Evolutionary conservation across 92 coral and sea anemone genomes (phyloP).

Genomic region (Siderastrea radians): DNA sequence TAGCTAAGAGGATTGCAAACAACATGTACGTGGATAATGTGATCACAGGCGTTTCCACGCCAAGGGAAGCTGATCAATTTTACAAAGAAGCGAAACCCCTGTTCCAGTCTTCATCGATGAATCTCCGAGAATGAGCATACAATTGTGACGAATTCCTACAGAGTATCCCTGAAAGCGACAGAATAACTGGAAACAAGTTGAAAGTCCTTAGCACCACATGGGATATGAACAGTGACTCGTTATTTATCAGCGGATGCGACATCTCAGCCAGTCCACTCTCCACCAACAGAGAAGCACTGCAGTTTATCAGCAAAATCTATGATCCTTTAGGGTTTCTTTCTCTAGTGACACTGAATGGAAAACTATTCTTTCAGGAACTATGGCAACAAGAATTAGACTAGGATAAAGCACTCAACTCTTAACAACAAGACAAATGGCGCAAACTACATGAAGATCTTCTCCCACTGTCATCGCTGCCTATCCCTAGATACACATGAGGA

Average conservation of each 20-base stretch:
- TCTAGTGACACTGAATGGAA: neutral
- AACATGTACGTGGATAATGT: slow-evolving; percentile 71
- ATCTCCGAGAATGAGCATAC: slow-evolving; percentile 42
- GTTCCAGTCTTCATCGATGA: slow-evolving; percentile 38
- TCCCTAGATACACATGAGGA: neutral
- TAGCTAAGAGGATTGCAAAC: slow-evolving; percentile 42
- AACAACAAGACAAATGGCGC: slow-evolving; percentile 18
- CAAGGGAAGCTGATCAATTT: slow-evolving; percentile 35
- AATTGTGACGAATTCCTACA: too few species aligned
- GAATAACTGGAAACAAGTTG: too few species aligned
- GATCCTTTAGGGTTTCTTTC: slow-evolving; percentile 9
- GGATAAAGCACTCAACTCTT: neutral
- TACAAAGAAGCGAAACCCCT: slow-evolving; percentile 30
- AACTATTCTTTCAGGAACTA: slow-evolving; percentile 11
- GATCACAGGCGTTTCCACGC: slow-evolving; percentile 37
- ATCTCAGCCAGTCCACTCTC: neutral
- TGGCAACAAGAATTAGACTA: slow-evolving; percentile 12
- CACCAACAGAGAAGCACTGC: neutral
- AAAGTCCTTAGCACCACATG: slow-evolving; percentile 29
- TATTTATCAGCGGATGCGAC: slow-evolving; percentile 4
- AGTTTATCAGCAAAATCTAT: slow-evolving; percentile 13
- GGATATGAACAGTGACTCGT: slow-evolving; percentile 16
- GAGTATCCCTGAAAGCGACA: too few species aligned
- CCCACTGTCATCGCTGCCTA: slow-evolving; percentile 8
- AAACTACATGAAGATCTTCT: slow-evolving; percentile 2